Evolutionary conservation across 2,797 vertebrate genomes (phyloP), one percentile per base, ranked within the genome.

Genomic region (Periparus ater): DNA sequence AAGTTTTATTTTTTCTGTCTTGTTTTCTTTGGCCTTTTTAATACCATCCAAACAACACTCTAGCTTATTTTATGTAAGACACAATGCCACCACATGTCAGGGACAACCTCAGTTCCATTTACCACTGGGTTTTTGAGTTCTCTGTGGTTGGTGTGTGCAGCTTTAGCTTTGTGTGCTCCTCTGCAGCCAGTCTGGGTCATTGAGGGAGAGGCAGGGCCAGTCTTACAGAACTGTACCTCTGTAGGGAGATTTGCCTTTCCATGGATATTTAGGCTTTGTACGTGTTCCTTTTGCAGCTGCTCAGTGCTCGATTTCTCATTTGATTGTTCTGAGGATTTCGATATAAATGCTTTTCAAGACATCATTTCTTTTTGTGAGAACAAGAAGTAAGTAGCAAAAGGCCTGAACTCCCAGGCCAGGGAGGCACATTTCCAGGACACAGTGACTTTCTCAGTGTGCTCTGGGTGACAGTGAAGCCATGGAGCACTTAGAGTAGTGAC

Each of bases 251-350:
- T 63, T 68, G 70, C 72, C 84, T 84, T 87, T 63, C 63, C 63
- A 2, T 53, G 73, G 70, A 36, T 79, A 44, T 96, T 95, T 60
- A 97, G 96, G 94, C 92, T 81, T 96, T 94, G 88, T 96, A 83
- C 96, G 0, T 97, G 95, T 98, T 97, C 96, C 97, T 98, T 98
- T 97, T 96, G 77, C 98, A 99, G 98, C 97, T 94, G 82, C 96
- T 94, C 97, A 95, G 77, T 98, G 93, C 98, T 99, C 97, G 99
- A 99, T 96, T 99, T 99, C 98, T 99, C 99, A 95, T 99, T 99
- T 94, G 99, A 99, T 97, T 98, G 96, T 94, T 98, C 99, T 88
- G 98, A 99, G 95, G 99, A 99, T 93, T 98, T 98, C 91, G 98
- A 98, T 94, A 96, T 99, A 71, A 99, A 98, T 93, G 97, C 98